Evolutionary conservation across 2,888 invertebrate genomes (phyloP), one percentile per base, ranked within the genome.

Genomic region (Leucophora obtusa): DNA sequence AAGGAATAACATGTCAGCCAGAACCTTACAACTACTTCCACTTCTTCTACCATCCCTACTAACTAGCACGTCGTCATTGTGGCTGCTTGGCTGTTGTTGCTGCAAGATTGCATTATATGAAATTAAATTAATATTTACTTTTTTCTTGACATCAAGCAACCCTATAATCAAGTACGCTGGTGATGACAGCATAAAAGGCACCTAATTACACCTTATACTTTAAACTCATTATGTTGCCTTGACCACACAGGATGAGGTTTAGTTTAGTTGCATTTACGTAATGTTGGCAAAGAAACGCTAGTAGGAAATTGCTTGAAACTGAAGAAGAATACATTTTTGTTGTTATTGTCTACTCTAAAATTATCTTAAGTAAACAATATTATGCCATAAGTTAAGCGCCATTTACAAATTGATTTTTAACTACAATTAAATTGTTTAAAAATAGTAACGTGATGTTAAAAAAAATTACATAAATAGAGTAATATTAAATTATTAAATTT

Each of bases 111-210:
- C 63, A 69, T 72, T 28, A 53, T 33, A 58, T 33, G 66, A 84
- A 87, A 87, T 87, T 86, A 87, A 89, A 89, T 89, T 88, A 89
- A 89, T 89, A 89, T 89, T 89, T 89, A 87, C 89, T 89, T 89
- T 86, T 87, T 86, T 84, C 63, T 74, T 65, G 18, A 72, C 71
- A 76, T 58, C 59, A 66, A 58, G 28, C 62, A 54, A 66, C 86
- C 86, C 88, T 89, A 87, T 89, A 89, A 88, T 88, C 88, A 88
- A 87, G 86, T 85, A 86, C 86, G 85, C 85, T 87, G 87, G 88
- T 89, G 89, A 89, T 89, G 89, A 89, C 89, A 89, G 88, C 87
- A 88, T 89, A 89, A 89, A 81, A 87, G 87, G 89, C 85, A 86
- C 87, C 87, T 89, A 89, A 89, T 89, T 89, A 88, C 89, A 89